Conservation (phyloP, 1,140 invertebrate genomes). For the Diorhabda elongata region DNA sequence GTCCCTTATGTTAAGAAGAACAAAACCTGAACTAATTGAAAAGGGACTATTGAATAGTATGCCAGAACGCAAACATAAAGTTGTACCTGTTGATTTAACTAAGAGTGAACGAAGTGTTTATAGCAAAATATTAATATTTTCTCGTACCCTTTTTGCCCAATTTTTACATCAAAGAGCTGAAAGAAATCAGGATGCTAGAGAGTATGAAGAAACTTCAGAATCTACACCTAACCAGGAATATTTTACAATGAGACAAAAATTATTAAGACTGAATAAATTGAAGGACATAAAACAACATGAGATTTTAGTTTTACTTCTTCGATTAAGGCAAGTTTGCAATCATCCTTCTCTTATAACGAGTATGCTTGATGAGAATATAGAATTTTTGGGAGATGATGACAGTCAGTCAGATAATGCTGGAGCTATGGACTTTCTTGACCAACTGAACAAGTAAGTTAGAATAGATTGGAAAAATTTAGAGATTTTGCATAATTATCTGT, state of each 20-base stretch:
- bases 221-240: slow-evolving; percentile 35
- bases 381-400: slow-evolving; percentile 40
- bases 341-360: slow-evolving; percentile 76
- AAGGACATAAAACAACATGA: slow-evolving; percentile 66
- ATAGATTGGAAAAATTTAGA: not conserved
- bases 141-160: slow-evolving; percentile 68
- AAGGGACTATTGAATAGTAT: slow-evolving; percentile 57
- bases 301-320: slow-evolving; percentile 76
- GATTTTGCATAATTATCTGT: too few species aligned
- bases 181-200: slow-evolving; percentile 48
- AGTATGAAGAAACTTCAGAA: not conserved
- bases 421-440: slow-evolving; percentile 45
- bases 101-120: slow-evolving; percentile 73
- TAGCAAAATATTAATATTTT: slow-evolving; percentile 69
- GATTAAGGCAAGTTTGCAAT: slow-evolving; percentile 83
- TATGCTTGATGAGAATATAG: slow-evolving; percentile 58
- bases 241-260: slow-evolving; percentile 54
- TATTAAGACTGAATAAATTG: slow-evolving; percentile 55
- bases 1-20: slow-evolving; percentile 75
- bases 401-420: slow-evolving; percentile 38
- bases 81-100: slow-evolving; percentile 59
- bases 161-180: slow-evolving; percentile 70
- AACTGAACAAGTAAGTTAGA: slow-evolving; percentile 36
- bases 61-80: slow-evolving; percentile 60
- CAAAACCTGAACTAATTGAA: slow-evolving; percentile 71